These are phyloP conservation scores for Lathronympha strigana DNA, from an alignment of 2,888 invertebrate genomes.

Conservation along the genomic window DNA sequence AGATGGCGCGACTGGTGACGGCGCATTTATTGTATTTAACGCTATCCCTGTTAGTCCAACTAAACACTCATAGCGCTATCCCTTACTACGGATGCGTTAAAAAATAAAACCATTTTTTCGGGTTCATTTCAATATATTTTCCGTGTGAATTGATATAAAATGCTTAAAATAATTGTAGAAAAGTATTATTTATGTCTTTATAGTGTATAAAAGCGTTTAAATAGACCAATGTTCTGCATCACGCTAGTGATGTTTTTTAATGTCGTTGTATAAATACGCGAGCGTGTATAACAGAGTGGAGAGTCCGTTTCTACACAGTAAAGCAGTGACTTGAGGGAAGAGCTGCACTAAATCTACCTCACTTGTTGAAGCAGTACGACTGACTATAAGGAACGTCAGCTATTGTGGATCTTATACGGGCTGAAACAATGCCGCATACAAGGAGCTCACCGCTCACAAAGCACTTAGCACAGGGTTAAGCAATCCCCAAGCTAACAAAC, in stretches of 20 bases:
- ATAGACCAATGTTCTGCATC: conserved; percentile 22
- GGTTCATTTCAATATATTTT: neutral
- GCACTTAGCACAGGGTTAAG: conserved; percentile 1
- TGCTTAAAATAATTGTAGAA: neutral
- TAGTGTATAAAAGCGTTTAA: neutral
- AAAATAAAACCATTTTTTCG: neutral
- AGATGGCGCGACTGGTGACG: conserved; percentile 32
- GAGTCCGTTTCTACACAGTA: conserved; percentile 45
- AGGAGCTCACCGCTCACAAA: conserved; percentile 23
- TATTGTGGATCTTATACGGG: conserved; percentile 32
- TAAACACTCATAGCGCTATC: conserved; percentile 17
- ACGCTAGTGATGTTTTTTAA: conserved; percentile 35
- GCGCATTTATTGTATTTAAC: conserved; percentile 1
- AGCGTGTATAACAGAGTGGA: neutral
- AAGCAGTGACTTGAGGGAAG: conserved; percentile 38
- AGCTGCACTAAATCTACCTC: conserved; percentile 39
- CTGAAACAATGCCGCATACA: conserved; percentile 36
- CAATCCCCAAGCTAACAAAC: conserved; percentile 28
- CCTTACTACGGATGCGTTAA: conserved; percentile 16
- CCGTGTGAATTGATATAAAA: neutral
- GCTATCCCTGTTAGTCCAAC: conserved; percentile 23
- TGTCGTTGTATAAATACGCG: conserved; percentile 14
- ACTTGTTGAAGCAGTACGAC: conserved; percentile 34
- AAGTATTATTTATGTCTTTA: neutral
- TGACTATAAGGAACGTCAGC: conserved; percentile 5